Evolutionary conservation across 1,140 invertebrate species (phyloP), one percentile per base, ranked within the genome.

Genomic region (Trachelipus rathkii): DNA sequence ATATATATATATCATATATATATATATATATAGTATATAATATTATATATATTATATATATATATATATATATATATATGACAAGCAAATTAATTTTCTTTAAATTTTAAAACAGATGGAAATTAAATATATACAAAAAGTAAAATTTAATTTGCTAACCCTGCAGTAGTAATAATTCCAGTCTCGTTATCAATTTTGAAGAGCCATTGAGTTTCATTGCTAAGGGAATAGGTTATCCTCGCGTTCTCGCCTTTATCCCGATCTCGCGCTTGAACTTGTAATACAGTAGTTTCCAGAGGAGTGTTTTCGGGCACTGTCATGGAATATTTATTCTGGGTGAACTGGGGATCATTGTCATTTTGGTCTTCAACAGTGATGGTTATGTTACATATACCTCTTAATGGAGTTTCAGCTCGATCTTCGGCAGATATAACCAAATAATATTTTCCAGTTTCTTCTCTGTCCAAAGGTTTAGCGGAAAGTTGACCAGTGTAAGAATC

Each of bases 151-250:
- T 33, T 3, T 33, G 33, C 33, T 33, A 3, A 33, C 10, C 93
- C 93, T 21, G 92, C 91, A 0, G 95, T 96, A 19, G 90, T 93
- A 81, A 98, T 93, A 71, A 95, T 88, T 80, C 97, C 97, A 66
- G 92, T 95, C 78, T 91, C 89, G 83, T 94, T 94, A 85, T 99
- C 94, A 82, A 99, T 95, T 79, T 91, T 89, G 86, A 99, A 98
- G 77, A 95, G 87, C 87, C 93, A 94, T 79, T 92, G 91, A 73
- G 91, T 94, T 85, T 95, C 94, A 82, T 96, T 95, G 44, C 91
- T 91, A 69, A 97, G 87, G n/a, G 94, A 91, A 85, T 98, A 99
- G 0, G 93, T 91, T 60, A 99, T 90, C 77, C 90, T 88, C 11
- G 93, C 92, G 86, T 98, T 98, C 15, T 92, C 86, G 19, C 94